These are phyloP conservation scores for Acanthosepion pharaonis DNA, from an alignment of 2,888 invertebrate genomes.

Conservation along the genomic window DNA sequence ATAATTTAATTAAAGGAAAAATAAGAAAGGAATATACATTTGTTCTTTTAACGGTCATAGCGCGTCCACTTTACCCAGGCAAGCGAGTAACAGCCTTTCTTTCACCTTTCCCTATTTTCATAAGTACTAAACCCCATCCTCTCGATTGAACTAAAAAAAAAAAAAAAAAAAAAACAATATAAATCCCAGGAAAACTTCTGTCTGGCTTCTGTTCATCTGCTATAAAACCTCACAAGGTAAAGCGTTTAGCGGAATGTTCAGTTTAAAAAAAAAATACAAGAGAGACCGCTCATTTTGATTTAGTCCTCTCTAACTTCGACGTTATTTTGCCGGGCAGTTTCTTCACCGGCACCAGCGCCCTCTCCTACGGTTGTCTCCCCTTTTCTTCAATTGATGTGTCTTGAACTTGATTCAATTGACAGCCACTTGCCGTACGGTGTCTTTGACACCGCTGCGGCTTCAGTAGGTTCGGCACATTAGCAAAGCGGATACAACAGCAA, in stretches of 20 bases:
- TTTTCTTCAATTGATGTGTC: neutral
- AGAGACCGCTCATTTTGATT: neutral
- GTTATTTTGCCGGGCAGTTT: neutral
- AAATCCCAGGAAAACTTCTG: neutral
- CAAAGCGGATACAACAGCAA: neutral
- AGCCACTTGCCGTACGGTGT: neutral
- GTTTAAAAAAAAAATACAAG: neutral
- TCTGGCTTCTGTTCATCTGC: conserved; percentile 21
- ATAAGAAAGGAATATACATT: neutral
- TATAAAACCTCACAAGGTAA: conserved; percentile 21
- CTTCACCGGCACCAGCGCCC: neutral
- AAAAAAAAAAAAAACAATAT: neutral
- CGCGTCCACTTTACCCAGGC: neutral
- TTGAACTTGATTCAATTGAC: conserved; percentile 6
- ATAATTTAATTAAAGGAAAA: neutral
- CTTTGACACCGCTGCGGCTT: neutral
- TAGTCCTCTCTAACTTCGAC: neutral
- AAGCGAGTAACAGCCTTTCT: neutral
- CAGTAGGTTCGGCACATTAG: neutral
- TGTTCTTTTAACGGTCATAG: conserved; percentile 7
- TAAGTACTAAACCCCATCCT: neutral
- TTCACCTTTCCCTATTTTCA: neutral
- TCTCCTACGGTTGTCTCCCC: neutral
- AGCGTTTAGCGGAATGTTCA: neutral
- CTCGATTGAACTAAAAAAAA: neutral